Conservation (phyloP, 2,888 invertebrate genomes). For the Drosophila recens region DNA sequence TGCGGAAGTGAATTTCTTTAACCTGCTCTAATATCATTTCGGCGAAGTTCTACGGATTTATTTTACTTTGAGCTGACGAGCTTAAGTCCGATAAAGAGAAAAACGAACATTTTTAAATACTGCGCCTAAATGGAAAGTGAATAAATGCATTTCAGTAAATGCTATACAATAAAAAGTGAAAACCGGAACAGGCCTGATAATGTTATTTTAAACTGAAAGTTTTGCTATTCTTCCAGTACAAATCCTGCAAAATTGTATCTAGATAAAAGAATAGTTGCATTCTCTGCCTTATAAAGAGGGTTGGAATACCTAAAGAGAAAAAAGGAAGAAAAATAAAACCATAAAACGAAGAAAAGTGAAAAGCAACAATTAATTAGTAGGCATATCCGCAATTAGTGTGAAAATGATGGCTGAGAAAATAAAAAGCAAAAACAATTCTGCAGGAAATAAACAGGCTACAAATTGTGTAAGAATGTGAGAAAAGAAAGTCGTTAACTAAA, state of each 20-base stretch:
- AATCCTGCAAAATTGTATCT: neutral
- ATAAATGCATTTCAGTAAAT: too few species aligned
- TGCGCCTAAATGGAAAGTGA: too few species aligned
- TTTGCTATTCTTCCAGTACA: neutral
- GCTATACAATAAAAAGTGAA: too few species aligned
- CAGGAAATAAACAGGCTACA: too few species aligned
- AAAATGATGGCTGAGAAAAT: conserved; percentile 63
- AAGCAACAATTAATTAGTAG: conserved; percentile 70
- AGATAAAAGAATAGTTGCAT: conserved; percentile 3
- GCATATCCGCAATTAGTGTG: conserved; percentile 80
- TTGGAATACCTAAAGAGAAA: conserved; percentile 38
- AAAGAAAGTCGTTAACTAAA: conserved; percentile 73
- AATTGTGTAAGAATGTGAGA: conserved; percentile 5
- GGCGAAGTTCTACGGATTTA: too few species aligned
- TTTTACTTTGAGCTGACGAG: too few species aligned
- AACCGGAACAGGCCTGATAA: too few species aligned
- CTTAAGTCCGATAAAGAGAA: too few species aligned
- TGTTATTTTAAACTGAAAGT: neutral
- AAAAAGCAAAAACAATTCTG: conserved; percentile 32
- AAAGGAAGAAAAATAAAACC: conserved; percentile 7
- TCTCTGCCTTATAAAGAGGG: conserved; percentile 37
- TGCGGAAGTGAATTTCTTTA: too few species aligned
- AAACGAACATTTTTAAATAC: too few species aligned
- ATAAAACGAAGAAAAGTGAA: conserved; percentile 38
- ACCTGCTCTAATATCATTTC: too few species aligned